Base-by-base conservation (phyloP, 2,888 invertebrate species). In the Synanthedon myopaeformis region DNA sequence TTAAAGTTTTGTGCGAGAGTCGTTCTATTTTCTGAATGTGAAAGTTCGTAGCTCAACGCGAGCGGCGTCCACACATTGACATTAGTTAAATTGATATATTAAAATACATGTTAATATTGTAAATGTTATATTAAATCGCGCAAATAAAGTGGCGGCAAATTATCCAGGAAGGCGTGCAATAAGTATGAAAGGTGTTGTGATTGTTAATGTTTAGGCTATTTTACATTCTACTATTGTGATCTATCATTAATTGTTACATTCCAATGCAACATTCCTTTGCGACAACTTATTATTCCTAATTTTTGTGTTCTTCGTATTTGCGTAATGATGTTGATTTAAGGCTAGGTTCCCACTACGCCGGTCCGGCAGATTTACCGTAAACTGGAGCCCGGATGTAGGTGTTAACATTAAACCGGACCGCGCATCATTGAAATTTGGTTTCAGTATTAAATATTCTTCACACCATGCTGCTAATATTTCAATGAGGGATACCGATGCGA, bases 11-110 rank as follows among this genome's bases (percentile, higher is more conserved):
- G 35, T 35, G 41, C 41, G 41, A 41, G 13, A 51, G 41, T 23
- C 13, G 10, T 23, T 23, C 17, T 4, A 14, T 49, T 14, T 42
- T 45, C 45, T 42, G 23, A 48, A 19, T 52, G 52, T 52, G 19
- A 23, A 48, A 14, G 35, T 35, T 35, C 45, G 28, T 23, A 12
- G 35, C 35, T 56, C 28, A 41, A 6, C 12, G 60, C 72, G 67
- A 70, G 74, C 74, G 77, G 71, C 72, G 80, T 80, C 81, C 8
- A 6, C 79, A 74, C 72, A 65, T 75, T 70, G 60, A 66, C 70
- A 78, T 81, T 86, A 87, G 85, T 82, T 79, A 82, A 86, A 86
- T 84, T 84, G 80, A 82, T 83, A 84, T 82, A 82, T 76, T 51
- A 56, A 76, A 79, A 81, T 74, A 84, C 82, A 79, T 83, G 84